phyloP scores from a whole-genome alignment of 53 echinoderm and acorn worm genomes.

The Luidia sarsii region DNA sequence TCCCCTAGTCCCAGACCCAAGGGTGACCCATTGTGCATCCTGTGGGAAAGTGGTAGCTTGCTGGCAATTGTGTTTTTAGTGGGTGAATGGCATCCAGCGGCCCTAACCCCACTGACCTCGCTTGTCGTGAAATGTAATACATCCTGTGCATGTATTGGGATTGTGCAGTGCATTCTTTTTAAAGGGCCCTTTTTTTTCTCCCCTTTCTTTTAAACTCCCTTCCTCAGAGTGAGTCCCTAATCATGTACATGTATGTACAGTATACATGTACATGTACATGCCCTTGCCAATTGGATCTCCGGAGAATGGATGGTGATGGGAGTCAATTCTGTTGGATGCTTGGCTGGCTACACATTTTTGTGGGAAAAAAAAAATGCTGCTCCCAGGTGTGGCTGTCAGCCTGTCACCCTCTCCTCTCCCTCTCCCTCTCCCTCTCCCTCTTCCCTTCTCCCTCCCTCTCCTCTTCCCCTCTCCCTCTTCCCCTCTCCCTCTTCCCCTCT shows the following conservation, averaged over 20 bases:
- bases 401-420: too few species aligned
- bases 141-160: constrained; percentile 35
- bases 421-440: too few species aligned
- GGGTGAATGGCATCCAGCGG: constrained; percentile 54
- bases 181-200: too few species aligned
- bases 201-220: too few species aligned
- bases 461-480: too few species aligned
- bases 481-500: too few species aligned
- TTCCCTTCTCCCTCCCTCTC: too few species aligned
- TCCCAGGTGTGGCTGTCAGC: constrained; percentile 6
- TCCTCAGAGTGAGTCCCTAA: constrained; percentile 41
- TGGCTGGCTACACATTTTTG: too few species aligned
- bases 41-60: constrained; percentile 50
- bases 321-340: constrained; percentile 49
- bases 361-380: too few species aligned
- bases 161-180: constrained; percentile 10
- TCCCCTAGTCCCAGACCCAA: constrained; percentile 25
- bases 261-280: too few species aligned
- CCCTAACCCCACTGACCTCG: constrained; percentile 36
- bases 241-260: constrained; percentile 27
- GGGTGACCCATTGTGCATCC: constrained; percentile 50
- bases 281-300: constrained; percentile 11
- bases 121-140: constrained; percentile 49
- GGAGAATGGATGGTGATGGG: constrained; percentile 37
- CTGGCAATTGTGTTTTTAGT: constrained; percentile 49